Percentiles rank a stretch among this genome's conserved stretches.
phyloP scores from a whole-genome alignment of 2,888 invertebrate species.

The Drosophila helvetica region DNA sequence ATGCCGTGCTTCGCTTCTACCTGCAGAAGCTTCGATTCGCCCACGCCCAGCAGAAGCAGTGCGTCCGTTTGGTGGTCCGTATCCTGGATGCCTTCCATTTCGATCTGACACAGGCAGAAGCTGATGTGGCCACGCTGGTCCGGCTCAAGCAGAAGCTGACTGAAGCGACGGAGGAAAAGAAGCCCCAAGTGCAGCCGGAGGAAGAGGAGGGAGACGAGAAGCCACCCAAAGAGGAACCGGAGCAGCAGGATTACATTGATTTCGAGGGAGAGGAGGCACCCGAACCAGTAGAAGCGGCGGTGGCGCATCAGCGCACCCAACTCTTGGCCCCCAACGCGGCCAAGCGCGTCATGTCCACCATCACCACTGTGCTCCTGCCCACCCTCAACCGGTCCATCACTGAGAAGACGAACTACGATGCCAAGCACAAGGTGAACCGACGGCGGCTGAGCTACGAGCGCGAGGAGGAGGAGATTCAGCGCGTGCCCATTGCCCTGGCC shows the following conservation, averaged over 20 bases:
- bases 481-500: conserved; percentile 96
- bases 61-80: conserved; percentile 90
- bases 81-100: conserved; percentile 97
- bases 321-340: conserved; percentile 89
- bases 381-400: conserved; percentile 90
- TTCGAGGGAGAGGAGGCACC: conserved; percentile 45
- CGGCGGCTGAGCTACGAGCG: conserved; percentile 88
- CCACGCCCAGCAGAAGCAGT: conserved; percentile 91
- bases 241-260: conserved; percentile 11
- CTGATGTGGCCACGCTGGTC: conserved; percentile 60
- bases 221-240: conserved; percentile 64
- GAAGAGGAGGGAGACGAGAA: conserved; percentile 33
- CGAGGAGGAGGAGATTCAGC: conserved; percentile 95
- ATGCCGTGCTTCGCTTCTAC: conserved; percentile 91
- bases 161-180: conserved; percentile 64
- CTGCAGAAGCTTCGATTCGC: conserved; percentile 89
- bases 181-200: conserved; percentile 67
- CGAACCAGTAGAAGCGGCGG: conserved; percentile 18
- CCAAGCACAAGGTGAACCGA: conserved; percentile 91
- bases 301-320: conserved; percentile 26
- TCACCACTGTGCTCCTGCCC: conserved; percentile 90
- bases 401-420: conserved; percentile 89
- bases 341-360: conserved; percentile 89
- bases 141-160: conserved; percentile 68
- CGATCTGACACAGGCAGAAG: conserved; percentile 89